Evolutionary conservation across 2,888 invertebrate species (phyloP).

Genomic region (Zaprionus obscuricornis): DNA sequence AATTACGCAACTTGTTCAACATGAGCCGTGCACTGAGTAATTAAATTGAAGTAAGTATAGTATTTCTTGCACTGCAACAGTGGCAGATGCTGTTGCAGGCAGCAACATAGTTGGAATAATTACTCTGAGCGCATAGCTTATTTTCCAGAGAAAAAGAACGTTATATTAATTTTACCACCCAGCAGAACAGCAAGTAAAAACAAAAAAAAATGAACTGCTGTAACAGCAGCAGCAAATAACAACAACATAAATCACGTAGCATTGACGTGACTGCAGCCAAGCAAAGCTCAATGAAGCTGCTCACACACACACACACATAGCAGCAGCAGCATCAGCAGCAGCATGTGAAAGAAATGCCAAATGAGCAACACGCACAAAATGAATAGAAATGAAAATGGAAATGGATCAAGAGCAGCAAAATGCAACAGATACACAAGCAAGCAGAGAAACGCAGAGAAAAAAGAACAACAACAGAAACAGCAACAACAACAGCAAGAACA

Average conservation of each 20-base stretch:
- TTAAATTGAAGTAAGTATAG: slow-evolving; percentile 53
- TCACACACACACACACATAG: slow-evolving; percentile 34
- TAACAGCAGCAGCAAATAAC: slow-evolving; percentile 8
- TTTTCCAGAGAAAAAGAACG: slow-evolving; percentile 68
- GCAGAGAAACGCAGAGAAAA: slow-evolving; percentile 4
- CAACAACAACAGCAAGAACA: slow-evolving; percentile 13
- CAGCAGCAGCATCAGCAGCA: slow-evolving; percentile 17
- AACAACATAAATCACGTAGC: slow-evolving; percentile 57
- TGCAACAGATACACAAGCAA: slow-evolving; percentile 54
- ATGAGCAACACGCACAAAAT: slow-evolving; percentile 73
- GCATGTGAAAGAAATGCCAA: slow-evolving; percentile 49
- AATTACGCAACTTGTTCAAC: slow-evolving; percentile 57
- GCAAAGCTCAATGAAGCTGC: slow-evolving; percentile 71
- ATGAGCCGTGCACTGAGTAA: slow-evolving; percentile 46
- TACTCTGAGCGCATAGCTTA: slow-evolving; percentile 44
- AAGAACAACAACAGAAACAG: slow-evolving; percentile 11
- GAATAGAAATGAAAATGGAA: slow-evolving; percentile 69
- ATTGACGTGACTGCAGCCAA: slow-evolving; percentile 70
- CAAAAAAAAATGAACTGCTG: neutral
- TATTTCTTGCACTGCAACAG: too few species aligned
- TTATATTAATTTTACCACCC: slow-evolving; percentile 67
- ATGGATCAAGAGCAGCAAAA: slow-evolving; percentile 73
- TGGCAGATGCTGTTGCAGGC: neutral
- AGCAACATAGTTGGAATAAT: slow-evolving; percentile 56
- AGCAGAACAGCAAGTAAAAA: slow-evolving; percentile 24